A percentile compares a stretch with the other conserved stretches of the same genome.
These are phyloP conservation scores for Xestoiulus laeticollis DNA, from an alignment of 2,888 invertebrate species.

Conservation along the genomic window DNA sequence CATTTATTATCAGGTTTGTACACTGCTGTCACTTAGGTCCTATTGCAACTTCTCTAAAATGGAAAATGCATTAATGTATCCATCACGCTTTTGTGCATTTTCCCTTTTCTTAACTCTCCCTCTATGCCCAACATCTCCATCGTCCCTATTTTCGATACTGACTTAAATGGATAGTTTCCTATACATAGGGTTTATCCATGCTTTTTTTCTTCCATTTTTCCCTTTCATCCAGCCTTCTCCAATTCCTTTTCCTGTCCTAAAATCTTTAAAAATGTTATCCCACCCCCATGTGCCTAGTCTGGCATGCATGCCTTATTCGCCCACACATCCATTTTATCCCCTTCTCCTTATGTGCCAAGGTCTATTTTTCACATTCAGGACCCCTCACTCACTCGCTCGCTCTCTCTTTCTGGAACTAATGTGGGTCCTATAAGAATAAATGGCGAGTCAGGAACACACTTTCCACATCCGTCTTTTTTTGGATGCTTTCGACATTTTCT, in stretches of 20 bases:
- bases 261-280: conserved; percentile 38
- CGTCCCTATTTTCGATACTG: conserved; percentile 32
- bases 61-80: conserved; percentile 43
- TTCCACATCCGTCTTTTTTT: conserved; percentile 29
- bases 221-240: not conserved
- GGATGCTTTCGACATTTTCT: conserved; percentile 38
- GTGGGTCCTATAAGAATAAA: conserved; percentile 5
- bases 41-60: conserved; percentile 41
- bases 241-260: conserved; percentile 25
- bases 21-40: conserved; percentile 41
- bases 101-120: not conserved
- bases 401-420: conserved; percentile 33
- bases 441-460: conserved; percentile 40
- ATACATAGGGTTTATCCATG: conserved; percentile 7
- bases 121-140: not conserved
- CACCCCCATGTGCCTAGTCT: not conserved
- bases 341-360: conserved; percentile 11
- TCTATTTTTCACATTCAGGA: conserved; percentile 34
- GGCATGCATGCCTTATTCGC: conserved; percentile 3
- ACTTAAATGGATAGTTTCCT: conserved; percentile 37
- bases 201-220: not conserved
- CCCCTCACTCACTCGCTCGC: conserved; percentile 3
- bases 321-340: conserved; percentile 36
- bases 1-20: conserved; percentile 36
- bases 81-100: conserved; percentile 41